Evolutionary conservation across 92 coral and sea anemone genomes (phyloP).

Genomic region (Phenganax subtilis): DNA sequence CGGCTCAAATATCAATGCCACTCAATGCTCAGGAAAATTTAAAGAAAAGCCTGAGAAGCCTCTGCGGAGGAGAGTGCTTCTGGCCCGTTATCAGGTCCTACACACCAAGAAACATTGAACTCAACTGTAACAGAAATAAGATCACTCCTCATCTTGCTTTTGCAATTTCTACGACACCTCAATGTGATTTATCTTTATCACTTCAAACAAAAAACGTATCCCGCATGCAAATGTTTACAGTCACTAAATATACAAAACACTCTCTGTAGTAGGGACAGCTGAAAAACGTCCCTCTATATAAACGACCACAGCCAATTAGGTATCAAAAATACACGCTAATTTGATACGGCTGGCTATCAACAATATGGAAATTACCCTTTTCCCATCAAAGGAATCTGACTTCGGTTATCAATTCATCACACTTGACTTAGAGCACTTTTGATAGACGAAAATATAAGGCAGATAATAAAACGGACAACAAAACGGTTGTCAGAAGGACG

Average conservation of each 20-base stretch:
- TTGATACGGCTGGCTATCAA: not conserved
- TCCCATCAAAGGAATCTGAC: not conserved
- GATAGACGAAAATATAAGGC: not conserved
- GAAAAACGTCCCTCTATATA: not conserved
- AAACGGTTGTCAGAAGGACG: too few species aligned
- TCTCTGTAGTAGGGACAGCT: not conserved
- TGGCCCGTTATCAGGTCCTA: too few species aligned
- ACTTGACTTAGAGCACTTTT: not conserved
- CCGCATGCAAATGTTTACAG: not conserved
- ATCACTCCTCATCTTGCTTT: too few species aligned
- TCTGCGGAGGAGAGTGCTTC: too few species aligned
- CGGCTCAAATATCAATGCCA: too few species aligned
- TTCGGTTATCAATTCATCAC: not conserved
- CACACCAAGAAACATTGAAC: too few species aligned
- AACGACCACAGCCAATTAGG: not conserved
- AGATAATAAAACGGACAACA: not conserved
- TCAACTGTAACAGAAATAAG: too few species aligned
- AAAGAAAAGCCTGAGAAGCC: too few species aligned
- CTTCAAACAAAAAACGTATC: too few species aligned
- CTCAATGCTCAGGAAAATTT: too few species aligned
- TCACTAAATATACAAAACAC: not conserved
- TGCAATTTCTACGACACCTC: too few species aligned
- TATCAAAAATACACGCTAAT: constrained; percentile 4
- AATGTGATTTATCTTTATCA: too few species aligned
- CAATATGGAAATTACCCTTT: constrained; percentile 5